Base-by-base conservation (phyloP, 2,888 invertebrate genomes). In the Rhyacophila evoluta region DNA sequence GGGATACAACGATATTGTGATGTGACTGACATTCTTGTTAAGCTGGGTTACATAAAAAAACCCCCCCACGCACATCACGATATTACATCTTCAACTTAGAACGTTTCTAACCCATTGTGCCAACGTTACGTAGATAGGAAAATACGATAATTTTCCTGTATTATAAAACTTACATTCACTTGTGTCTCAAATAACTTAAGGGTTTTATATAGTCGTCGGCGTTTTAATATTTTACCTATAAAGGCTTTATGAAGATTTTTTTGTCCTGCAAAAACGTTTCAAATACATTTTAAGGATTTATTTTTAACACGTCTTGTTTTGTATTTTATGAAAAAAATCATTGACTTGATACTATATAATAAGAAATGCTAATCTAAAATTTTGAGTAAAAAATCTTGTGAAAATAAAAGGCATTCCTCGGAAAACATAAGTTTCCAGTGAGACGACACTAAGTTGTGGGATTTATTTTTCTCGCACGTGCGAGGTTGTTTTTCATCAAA, bases 51-150 rank as follows among this genome's bases (percentile, higher is more conserved):
- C 19, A 55, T 10, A 55, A 55, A 19, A 25, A 55, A 25, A 19
- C 55, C 55, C 55, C 15, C 55, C 55, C 55, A 55, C 55, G 8
- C 55, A 25, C 19, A 19, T 55, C 55, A 55, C 55, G 55, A 55
- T 19, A 25, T 55, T 25, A 5, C 10, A 8, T 25, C 25, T 55
- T 55, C 25, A 19, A 19, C 5, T 25, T 8, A 19, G 19, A 12
- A 55, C 25, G 6, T 25, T 55, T 55, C 6, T 10, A 15, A 55
- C 19, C 19, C 6, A 25, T 55, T 25, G 15, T 41, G 15, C 0
- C 19, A 55, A 55, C 55, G 19, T 8, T 15, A 55, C 19, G 6
- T 33, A 6, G 6, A 33, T 6, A 6, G 29, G 29, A n/a, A n/a
- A n/a, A n/a, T n/a, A n/a, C n/a, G n/a, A n/a, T n/a, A n/a, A n/a